phyloP scores from a whole-genome alignment of 2,797 vertebrate species.

The Sebastes baramenuke region DNA sequence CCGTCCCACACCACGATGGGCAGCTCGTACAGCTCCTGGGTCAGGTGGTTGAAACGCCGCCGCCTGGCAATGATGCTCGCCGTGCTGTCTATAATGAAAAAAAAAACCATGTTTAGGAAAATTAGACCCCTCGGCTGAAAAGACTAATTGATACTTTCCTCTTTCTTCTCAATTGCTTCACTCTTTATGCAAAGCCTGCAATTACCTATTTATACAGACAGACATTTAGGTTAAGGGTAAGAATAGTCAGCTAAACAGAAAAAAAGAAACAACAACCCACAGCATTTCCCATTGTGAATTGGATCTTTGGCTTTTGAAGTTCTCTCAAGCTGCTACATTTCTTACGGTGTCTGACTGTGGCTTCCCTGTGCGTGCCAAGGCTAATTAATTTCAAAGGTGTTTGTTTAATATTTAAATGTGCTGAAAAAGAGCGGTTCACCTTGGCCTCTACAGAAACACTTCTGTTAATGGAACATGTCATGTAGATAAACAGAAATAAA shows the following conservation, averaged over 20 bases:
- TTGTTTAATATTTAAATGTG: constrained; percentile 30
- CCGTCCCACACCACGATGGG: constrained; percentile 93
- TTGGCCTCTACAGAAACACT: constrained; percentile 31
- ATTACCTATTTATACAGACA: constrained; percentile 20
- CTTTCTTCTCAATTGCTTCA: background rate
- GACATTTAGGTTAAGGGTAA: constrained; percentile 12
- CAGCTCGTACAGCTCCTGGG: constrained; percentile 92
- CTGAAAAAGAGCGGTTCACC: constrained; percentile 53
- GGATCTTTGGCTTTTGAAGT: background rate
- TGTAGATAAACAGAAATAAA: constrained; percentile 20
- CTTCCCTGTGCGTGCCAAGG: background rate
- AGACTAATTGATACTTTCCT: background rate
- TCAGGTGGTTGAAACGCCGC: constrained; percentile 89
- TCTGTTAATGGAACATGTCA: constrained; percentile 10
- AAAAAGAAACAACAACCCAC: background rate
- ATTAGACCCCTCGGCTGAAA: constrained; percentile 5
- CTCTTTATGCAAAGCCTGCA: constrained; percentile 6
- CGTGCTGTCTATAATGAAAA: constrained; percentile 87
- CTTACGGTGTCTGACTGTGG: background rate
- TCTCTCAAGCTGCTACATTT: background rate
- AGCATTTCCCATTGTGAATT: background rate
- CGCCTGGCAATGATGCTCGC: constrained; percentile 91
- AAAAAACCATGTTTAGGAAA: background rate
- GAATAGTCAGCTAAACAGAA: background rate
- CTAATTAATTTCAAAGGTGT: constrained; percentile 54